Base-by-base conservation (phyloP, 1,140 invertebrate genomes). In the Rhizoglyphus robini region DNA sequence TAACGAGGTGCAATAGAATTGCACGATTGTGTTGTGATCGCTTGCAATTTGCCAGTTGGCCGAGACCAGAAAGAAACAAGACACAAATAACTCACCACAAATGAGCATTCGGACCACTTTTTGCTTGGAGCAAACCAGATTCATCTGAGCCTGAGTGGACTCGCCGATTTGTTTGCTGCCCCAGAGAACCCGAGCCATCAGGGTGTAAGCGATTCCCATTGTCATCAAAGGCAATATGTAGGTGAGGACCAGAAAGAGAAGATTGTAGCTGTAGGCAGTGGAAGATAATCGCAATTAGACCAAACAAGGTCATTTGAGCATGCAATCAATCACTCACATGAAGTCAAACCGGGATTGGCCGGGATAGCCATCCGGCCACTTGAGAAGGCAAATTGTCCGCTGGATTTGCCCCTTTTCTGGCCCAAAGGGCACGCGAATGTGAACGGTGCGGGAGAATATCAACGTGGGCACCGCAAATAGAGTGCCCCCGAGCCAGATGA, bases 131-230 rank as follows among this genome's bases (percentile, higher is more conserved):
- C 32, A 25, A 30, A 66, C 47, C 13, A 48, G 23, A 25, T 20
- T 27, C 4, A 11, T 20, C 30, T 66, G 65, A 8, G 51, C 51
- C 36, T 65, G 32, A 15, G 30, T 46, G 11, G 29, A 18, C 32
- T 96, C 92, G 0, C 91, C 92, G 47, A 96, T 94, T 0, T 87
- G 87, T 61, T 84, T 79, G 20, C 87, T 88, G 3, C 88, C 90
- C 91, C 94, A 96, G 2, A 98, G 79, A 70, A 95, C 79, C 41
- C 75, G 72, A 4, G 77, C 88, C 82, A 96, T 92, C 0, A 85
- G 78, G 0, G 84, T 82, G 74, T 96, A 96, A 71, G 89, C 91
- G 38, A 88, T 81, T 2, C 83, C 83, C 84, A 96, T 89, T 0
- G 88, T 83, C 38, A 86, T 73, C 81, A 96, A 86, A 13, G 92